Conservation (phyloP, 2,888 invertebrate species). For the Yponomeuta malinellus region DNA sequence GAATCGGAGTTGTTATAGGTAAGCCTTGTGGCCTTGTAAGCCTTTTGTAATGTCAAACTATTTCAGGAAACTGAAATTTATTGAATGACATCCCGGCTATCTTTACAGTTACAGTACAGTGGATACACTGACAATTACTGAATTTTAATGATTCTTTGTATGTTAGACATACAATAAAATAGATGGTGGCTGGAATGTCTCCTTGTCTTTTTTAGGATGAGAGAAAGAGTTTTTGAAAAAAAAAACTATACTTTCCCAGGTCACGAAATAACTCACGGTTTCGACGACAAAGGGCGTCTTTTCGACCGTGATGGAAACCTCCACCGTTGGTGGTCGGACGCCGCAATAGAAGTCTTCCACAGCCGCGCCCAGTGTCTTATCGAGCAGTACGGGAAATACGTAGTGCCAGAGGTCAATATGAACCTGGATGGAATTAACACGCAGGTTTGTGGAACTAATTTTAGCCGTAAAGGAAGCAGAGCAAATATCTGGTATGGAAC, state of each 20-base stretch:
- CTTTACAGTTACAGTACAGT: too few species aligned
- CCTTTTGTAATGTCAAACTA: neutral
- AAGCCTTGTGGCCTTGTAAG: slow-evolving; percentile 10
- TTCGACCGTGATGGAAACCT: slow-evolving; percentile 96
- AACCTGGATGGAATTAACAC: slow-evolving; percentile 87
- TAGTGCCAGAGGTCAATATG: slow-evolving; percentile 86
- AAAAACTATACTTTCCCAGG: slow-evolving; percentile 42
- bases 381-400: slow-evolving; percentile 90
- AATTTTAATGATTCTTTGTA: too few species aligned
- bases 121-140: too few species aligned
- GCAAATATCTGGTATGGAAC: too few species aligned
- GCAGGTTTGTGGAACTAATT: slow-evolving; percentile 58
- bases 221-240: too few species aligned
- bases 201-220: too few species aligned
- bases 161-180: too few species aligned
- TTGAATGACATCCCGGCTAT: too few species aligned
- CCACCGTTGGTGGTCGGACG: slow-evolving; percentile 89
- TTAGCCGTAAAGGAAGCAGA: too few species aligned
- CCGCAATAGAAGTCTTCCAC: slow-evolving; percentile 83
- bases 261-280: slow-evolving; percentile 94
- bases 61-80: too few species aligned
- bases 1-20: slow-evolving; percentile 93
- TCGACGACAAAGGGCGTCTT: slow-evolving; percentile 92
- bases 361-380: slow-evolving; percentile 86
- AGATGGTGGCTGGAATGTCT: too few species aligned